phyloP scores from a whole-genome alignment of 2,797 vertebrate genomes.

The Phrynocephalus guinanensis region DNA sequence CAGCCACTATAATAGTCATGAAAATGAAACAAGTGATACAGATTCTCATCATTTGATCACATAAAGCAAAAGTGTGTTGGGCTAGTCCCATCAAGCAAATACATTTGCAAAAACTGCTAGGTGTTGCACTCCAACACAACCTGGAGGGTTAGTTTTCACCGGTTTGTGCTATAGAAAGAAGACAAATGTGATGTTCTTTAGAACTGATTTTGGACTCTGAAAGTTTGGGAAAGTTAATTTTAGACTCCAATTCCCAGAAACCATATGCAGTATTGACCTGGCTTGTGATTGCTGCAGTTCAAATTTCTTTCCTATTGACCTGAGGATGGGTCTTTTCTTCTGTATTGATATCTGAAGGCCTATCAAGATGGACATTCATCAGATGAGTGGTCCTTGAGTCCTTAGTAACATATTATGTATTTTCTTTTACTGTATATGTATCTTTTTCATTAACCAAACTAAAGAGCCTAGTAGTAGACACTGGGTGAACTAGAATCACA shows the following conservation, averaged over 20 bases:
- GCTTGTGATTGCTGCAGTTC: too few relatives aligned
- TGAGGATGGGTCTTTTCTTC: not conserved
- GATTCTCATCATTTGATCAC: not conserved
- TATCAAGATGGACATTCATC: not conserved
- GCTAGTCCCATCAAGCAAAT: too few relatives aligned
- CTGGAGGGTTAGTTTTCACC: too few relatives aligned
- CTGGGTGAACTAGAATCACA: not conserved
- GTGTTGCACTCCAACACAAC: too few relatives aligned
- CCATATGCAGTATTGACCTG: too few relatives aligned
- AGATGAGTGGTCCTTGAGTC: not conserved
- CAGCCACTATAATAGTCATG: constrained; percentile 15
- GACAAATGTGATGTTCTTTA: not conserved
- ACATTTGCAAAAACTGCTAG: too few relatives aligned
- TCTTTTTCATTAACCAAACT: not conserved
- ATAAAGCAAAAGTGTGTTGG: too few relatives aligned
- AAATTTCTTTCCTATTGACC: not conserved
- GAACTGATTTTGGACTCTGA: not conserved
- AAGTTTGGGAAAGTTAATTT: not conserved
- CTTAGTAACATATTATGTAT: not conserved
- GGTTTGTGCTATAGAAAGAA: not conserved
- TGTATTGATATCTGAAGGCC: not conserved
- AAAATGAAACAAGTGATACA: constrained; percentile 35
- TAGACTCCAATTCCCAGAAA: not conserved
- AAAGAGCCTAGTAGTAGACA: not conserved
- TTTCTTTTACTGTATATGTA: not conserved